A percentile compares a stretch with the other conserved stretches of the same genome.
These are phyloP conservation scores for Amphiduros pacificus DNA, from an alignment of 2,888 invertebrate species.

Conservation along the genomic window DNA sequence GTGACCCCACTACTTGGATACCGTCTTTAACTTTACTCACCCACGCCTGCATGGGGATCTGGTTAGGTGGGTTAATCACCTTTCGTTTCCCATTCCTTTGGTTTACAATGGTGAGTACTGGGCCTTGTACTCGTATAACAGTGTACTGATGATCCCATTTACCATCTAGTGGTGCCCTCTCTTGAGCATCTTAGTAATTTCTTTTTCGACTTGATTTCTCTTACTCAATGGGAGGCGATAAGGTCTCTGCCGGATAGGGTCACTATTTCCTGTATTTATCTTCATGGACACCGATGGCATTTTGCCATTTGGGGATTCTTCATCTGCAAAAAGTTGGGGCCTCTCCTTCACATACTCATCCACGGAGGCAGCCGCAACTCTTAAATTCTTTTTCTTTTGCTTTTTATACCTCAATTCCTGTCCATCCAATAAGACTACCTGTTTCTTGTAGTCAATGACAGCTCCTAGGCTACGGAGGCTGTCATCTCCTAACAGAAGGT, in stretches of 20 bases:
- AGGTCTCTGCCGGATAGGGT: conserved; percentile 2
- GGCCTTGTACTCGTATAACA: neutral
- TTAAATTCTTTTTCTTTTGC: neutral
- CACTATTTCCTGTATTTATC: neutral
- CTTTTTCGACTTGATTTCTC: neutral
- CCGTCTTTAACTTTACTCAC: neutral
- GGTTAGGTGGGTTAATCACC: neutral
- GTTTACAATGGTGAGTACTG: neutral
- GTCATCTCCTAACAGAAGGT: conserved; percentile 2
- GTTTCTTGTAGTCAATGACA: neutral
- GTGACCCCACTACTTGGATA: neutral
- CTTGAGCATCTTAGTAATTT: conserved; percentile 12
- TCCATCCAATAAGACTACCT: neutral
- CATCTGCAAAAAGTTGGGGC: neutral
- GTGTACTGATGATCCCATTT: conserved; percentile 5
- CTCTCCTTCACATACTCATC: neutral
- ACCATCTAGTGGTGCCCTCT: conserved; percentile 1
- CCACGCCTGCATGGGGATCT: neutral
- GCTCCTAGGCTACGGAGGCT: neutral
- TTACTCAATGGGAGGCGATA: conserved; percentile 10
- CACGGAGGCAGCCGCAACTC: neutral
- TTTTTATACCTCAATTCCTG: neutral
- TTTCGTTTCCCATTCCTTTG: neutral
- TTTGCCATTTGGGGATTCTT: neutral
- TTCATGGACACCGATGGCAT: conserved; percentile 1